phyloP scores from a whole-genome alignment of 2,797 vertebrate species.

The Galagoides demidoff region DNA sequence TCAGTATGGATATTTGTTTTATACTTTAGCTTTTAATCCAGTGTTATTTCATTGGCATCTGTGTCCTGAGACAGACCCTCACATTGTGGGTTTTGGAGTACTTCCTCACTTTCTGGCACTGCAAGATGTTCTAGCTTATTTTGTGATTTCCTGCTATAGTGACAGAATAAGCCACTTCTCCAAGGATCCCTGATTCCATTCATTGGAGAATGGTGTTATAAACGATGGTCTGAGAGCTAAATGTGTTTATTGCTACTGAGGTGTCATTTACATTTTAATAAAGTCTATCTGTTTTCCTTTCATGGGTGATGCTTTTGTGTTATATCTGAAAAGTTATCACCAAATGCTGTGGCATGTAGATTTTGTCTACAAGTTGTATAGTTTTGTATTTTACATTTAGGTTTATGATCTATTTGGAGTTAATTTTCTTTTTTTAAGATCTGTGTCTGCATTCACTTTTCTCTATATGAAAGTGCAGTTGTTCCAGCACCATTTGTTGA shows the following conservation, averaged over 20 bases:
- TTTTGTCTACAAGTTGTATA: background rate
- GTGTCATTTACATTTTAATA: background rate
- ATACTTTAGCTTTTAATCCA: background rate
- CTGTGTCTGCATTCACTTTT: background rate
- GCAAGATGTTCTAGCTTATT: background rate
- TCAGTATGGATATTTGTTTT: background rate
- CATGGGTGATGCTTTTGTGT: background rate
- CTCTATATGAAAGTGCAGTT: background rate
- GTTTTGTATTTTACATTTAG: background rate
- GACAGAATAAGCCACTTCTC: background rate
- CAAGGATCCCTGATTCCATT: background rate
- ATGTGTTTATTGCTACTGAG: background rate
- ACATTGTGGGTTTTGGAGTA: background rate
- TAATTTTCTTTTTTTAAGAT: background rate
- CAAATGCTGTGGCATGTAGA: background rate
- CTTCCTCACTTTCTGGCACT: background rate
- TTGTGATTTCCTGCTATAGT: background rate
- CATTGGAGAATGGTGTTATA: background rate
- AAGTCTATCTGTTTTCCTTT: background rate
- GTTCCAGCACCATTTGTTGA: background rate
- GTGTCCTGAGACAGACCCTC: background rate
- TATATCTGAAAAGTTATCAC: background rate
- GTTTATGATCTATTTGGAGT: background rate
- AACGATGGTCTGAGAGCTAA: background rate
- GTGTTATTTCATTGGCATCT: background rate